Evolutionary conservation across 2,888 invertebrate species (phyloP).

Genomic region (Leptinotarsa rubiginosa): DNA sequence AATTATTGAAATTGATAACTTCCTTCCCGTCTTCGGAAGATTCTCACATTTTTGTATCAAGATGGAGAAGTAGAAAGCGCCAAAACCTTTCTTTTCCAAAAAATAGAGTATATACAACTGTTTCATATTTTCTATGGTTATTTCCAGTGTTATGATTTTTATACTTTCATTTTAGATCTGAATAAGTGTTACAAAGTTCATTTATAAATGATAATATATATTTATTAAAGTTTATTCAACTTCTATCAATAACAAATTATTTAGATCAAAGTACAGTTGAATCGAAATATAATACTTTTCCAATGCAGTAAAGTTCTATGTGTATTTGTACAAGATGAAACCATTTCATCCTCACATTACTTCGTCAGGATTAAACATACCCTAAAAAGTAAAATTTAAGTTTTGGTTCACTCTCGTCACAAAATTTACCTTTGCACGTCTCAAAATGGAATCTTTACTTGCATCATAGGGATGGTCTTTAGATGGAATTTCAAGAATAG

Average conservation of each 20-base stretch:
- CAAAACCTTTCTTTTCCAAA: too few species aligned
- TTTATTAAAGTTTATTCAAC: constrained; percentile 3
- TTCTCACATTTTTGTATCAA: too few species aligned
- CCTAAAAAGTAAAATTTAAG: constrained; percentile 48
- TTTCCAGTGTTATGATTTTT: too few species aligned
- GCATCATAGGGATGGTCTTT: constrained; percentile 98
- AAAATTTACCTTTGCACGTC: constrained; percentile 86
- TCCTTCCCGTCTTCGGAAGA: too few species aligned
- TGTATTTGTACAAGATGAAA: constrained; percentile 9
- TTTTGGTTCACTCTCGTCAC: not conserved
- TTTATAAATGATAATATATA: not conserved
- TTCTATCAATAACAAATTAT: constrained; percentile 10
- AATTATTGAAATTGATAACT: too few species aligned
- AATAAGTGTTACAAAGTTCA: not conserved
- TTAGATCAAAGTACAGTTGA: not conserved
- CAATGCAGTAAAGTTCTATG: not conserved
- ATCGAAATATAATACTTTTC: not conserved
- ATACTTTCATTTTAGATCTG: too few species aligned
- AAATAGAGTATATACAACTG: too few species aligned
- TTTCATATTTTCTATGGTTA: too few species aligned
- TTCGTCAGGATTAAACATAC: constrained; percentile 62
- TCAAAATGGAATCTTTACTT: constrained; percentile 95
- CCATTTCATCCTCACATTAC: constrained; percentile 44
- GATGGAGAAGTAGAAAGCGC: too few species aligned
- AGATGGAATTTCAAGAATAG: constrained; percentile 98